Base-by-base conservation (phyloP, 2,113 vertebrate genomes). In the Mesoclemmys tuberculata region DNA sequence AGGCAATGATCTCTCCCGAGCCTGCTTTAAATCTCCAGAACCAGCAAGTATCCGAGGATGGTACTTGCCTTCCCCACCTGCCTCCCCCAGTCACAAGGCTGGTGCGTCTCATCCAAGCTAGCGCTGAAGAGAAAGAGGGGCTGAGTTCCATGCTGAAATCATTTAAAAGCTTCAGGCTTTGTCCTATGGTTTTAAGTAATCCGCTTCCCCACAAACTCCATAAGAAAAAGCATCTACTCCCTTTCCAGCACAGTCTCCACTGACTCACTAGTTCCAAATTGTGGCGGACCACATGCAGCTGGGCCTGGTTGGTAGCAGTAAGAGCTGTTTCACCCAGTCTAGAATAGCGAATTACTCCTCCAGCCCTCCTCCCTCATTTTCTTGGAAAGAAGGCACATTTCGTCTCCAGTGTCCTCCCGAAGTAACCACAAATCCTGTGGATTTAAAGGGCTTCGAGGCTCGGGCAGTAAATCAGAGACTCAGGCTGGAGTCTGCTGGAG, bases 1-100 rank as follows among this genome's bases (percentile, higher is more conserved):
- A 92, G 79, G 79, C 92, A 95, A 93, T 71, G 93, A 92, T 93
- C 83, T 58, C 21, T 91, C 74, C 54, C 54, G 64, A 94, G 52
- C 52, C n/a, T 58, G 19, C 12, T 51, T 84, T 95, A 82, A 82
- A 51, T 8, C 31, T 52, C 92, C 85, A 79, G 29, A 90, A 27
- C 41, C 74, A 16, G 41, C 24, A 29, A 77, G 41, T 46, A 13
- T 77, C 74, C 4, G 41, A 77, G 41, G 41, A 74, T 86, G 89
- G 21, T 86, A 84, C 83, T 41, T 93, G 74, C 49, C n/a, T 58
- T 38, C 87, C 18, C 3, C 1, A 22, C 41, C 26, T 80, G 58
- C n/a, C 1, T 27, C 41, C 26, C 82, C 64, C n/a, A 85, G 44
- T 75, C 55, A 85, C 38, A 85, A 87, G 54, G 52, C 48, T 90